phyloP scores from a whole-genome alignment of 2,888 invertebrate genomes.

The Congeria kusceri region DNA sequence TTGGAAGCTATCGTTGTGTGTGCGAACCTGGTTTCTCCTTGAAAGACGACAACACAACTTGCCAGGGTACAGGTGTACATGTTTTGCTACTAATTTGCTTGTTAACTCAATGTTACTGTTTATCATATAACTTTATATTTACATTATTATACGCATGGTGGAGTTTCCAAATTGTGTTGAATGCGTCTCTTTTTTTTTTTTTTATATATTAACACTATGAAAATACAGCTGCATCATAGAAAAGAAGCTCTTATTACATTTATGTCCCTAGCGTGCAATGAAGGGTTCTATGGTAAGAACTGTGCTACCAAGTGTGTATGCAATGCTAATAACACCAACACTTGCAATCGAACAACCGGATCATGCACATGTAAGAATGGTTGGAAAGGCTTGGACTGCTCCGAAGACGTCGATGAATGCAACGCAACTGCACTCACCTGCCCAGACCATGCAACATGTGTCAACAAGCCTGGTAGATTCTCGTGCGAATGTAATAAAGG shows the following conservation, averaged over 20 bases:
- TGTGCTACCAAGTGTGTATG: slow-evolving; percentile 40
- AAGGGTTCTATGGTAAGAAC: neutral
- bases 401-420: neutral
- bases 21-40: slow-evolving; percentile 2
- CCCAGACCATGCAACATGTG: slow-evolving; percentile 36
- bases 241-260: no score
- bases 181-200: no score
- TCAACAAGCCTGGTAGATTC: slow-evolving; percentile 44
- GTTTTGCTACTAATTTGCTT: neutral
- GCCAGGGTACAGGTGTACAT: neutral
- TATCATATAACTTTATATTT: no score
- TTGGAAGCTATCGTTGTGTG: neutral
- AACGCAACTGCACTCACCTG: neutral
- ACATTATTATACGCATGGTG: no score
- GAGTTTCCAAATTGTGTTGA: no score
- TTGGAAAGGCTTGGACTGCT: neutral
- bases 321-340: slow-evolving; percentile 19
- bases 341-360: slow-evolving; percentile 30
- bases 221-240: no score
- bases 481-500: slow-evolving; percentile 52
- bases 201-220: no score
- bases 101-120: no score
- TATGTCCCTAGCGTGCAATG: neutral
- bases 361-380: neutral
- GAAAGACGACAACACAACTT: no score